Percentiles rank a stretch among this genome's conserved stretches.
Evolutionary conservation across 1,140 invertebrate species (phyloP).

Genomic region (Cydia pomonella): DNA sequence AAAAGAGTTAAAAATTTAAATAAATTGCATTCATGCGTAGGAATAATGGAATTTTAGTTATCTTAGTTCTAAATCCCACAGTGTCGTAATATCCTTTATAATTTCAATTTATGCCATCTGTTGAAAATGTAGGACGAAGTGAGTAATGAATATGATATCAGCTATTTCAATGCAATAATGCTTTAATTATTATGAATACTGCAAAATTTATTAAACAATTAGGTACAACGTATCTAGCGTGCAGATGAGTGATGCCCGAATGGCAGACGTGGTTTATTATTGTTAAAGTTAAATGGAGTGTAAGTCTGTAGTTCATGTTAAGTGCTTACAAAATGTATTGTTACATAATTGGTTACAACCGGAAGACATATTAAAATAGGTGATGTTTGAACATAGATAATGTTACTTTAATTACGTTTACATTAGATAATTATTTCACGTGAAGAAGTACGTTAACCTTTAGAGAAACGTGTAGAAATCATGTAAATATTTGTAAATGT

Average conservation of each 20-base stretch:
- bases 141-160: neutral
- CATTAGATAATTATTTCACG: constrained; percentile 19
- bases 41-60: neutral
- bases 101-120: constrained; percentile 5
- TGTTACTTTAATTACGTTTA: constrained; percentile 1
- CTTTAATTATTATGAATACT: constrained; percentile 5
- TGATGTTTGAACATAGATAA: neutral
- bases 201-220: constrained; percentile 10
- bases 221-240: neutral
- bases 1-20: neutral
- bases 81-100: constrained; percentile 1
- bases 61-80: neutral
- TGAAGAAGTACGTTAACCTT: constrained; percentile 4
- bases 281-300: neutral
- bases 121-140: neutral
- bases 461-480: neutral
- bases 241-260: neutral
- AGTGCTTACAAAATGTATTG: neutral
- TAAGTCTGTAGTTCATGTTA: too few species aligned
- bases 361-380: neutral
- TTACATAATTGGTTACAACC: neutral
- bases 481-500: neutral
- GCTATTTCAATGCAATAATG: neutral
- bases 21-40: neutral
- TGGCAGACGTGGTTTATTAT: neutral